Conservation (phyloP, 2,797 vertebrate genomes). For the Tokudaia tokunoshimensis region DNA sequence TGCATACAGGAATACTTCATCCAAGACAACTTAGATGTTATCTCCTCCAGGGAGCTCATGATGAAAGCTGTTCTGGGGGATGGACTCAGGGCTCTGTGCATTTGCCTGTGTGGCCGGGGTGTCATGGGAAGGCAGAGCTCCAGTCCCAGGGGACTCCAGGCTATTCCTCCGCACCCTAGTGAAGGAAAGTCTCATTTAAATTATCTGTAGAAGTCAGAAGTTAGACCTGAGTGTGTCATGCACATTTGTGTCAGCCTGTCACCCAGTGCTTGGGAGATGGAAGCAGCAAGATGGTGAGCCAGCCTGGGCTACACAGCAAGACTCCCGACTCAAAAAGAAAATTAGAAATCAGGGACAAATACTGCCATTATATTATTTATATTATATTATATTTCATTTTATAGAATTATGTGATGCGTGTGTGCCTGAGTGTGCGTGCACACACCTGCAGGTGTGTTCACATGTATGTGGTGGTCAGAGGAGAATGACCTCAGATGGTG, state of each 20-base stretch:
- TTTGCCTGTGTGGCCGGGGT: neutral
- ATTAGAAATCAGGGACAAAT: neutral
- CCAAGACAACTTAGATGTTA: neutral
- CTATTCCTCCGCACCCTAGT: neutral
- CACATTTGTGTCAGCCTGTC: neutral
- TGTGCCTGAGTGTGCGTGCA: neutral
- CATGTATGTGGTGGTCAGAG: too few relatives aligned
- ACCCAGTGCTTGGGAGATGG: neutral
- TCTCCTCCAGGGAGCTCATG: neutral
- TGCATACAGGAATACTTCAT: slow-evolving; percentile 27
- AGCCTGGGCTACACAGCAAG: neutral
- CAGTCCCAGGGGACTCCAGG: neutral
- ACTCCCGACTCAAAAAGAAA: neutral
- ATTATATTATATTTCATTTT: too few relatives aligned
- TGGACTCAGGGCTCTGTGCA: neutral
- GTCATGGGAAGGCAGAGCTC: neutral
- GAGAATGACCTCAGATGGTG: neutral
- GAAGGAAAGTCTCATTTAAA: neutral
- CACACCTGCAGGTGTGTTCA: neutral
- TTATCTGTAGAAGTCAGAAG: neutral
- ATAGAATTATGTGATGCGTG: neutral
- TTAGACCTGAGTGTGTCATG: neutral
- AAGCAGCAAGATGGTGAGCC: neutral
- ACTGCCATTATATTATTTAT: too few relatives aligned
- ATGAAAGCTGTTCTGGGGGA: neutral